Conservation (phyloP, 1,140 invertebrate species). For the Penaeus chinensis region DNA sequence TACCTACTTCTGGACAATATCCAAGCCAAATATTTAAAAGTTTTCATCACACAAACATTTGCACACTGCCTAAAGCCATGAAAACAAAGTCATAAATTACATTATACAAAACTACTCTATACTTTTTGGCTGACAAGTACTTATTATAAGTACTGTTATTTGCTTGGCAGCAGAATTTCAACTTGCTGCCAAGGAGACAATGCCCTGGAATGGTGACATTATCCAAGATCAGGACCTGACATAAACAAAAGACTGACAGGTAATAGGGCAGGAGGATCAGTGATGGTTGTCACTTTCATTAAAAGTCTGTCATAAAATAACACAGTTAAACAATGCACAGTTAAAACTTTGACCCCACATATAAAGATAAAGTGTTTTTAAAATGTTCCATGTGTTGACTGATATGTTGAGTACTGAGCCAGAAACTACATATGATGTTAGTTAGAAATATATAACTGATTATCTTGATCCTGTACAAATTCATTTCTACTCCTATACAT, state of each 20-base stretch:
- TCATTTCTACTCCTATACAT: constrained; percentile 29
- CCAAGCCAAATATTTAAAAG: background rate
- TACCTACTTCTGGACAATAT: background rate
- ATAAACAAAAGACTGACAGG: too few relatives aligned
- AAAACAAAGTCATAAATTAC: constrained; percentile 13
- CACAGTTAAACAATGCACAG: constrained; percentile 11
- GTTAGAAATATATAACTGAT: background rate
- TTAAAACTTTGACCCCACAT: too few relatives aligned
- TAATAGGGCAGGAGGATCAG: too few relatives aligned
- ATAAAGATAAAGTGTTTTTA: too few relatives aligned
- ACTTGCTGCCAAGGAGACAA: background rate
- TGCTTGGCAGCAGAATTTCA: background rate
- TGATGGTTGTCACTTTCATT: too few relatives aligned
- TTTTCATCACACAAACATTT: constrained; percentile 10
- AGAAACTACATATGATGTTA: constrained; percentile 7
- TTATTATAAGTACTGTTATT: constrained; percentile 5
- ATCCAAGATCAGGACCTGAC: too few relatives aligned
- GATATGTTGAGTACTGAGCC: constrained; percentile 28
- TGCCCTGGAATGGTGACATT: too few relatives aligned
- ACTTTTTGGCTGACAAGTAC: constrained; percentile 11
- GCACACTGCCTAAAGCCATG: constrained; percentile 28
- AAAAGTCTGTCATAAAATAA: background rate
- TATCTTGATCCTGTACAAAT: constrained; percentile 42
- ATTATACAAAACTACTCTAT: constrained; percentile 7
- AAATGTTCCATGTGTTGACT: background rate